phyloP scores from a whole-genome alignment of 2,113 vertebrate genomes.

The Vicugna pacos region DNA sequence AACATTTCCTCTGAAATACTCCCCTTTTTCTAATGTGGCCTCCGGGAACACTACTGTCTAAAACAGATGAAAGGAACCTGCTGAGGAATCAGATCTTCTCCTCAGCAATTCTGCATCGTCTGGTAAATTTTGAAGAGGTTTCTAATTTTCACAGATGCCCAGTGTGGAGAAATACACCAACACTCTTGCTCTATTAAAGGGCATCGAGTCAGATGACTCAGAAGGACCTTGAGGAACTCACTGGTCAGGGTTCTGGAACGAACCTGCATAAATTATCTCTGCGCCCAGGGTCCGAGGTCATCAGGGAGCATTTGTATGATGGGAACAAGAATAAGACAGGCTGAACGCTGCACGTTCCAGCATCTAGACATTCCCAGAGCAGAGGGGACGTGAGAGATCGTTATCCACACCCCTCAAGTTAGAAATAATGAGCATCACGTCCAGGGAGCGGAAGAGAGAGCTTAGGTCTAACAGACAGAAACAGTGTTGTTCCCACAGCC shows the following conservation, averaged over 20 bases:
- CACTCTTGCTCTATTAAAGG: not conserved
- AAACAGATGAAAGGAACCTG: not conserved
- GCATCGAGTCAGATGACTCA: not conserved
- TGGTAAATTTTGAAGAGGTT: not conserved
- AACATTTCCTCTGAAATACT: not conserved
- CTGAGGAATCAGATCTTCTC: not conserved
- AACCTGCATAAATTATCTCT: not conserved
- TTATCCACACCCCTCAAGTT: not conserved
- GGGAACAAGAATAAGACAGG: not conserved
- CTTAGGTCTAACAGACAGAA: not conserved
- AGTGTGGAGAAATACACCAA: not conserved
- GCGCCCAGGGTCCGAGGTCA: not conserved
- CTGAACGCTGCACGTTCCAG: rapidly evolving
- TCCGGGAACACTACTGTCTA: not conserved
- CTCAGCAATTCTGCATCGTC: not conserved
- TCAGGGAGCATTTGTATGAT: not conserved
- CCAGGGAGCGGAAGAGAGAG: not conserved
- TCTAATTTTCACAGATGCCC: not conserved
- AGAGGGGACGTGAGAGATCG: not conserved
- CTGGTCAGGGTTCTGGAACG: not conserved
- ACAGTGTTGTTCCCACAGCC: not conserved
- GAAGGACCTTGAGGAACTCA: not conserved
- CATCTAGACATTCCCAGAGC: not conserved
- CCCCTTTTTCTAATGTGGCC: not conserved
- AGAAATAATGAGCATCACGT: not conserved